Evolutionary conservation across 2,888 invertebrate genomes (phyloP).

Genomic region (Phortica magna): DNA sequence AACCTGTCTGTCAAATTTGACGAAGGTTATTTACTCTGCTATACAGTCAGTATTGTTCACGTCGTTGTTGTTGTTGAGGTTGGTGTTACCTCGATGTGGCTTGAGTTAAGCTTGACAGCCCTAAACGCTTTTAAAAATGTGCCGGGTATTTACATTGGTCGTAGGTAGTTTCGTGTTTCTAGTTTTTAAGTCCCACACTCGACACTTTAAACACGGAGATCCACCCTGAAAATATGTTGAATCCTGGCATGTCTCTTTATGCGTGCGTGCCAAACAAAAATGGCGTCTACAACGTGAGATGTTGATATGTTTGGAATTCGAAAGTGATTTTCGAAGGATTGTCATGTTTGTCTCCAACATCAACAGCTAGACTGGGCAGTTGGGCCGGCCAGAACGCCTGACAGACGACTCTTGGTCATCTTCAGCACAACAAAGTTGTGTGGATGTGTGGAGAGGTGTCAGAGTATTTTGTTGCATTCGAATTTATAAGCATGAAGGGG

Average conservation of each 20-base stretch:
- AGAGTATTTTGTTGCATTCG: constrained; percentile 13
- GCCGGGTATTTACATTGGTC: constrained; percentile 23
- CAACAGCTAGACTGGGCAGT: background rate
- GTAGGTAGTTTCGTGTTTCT: constrained; percentile 63
- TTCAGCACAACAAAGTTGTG: constrained; percentile 8
- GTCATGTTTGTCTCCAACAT: constrained; percentile 20
- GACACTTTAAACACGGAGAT: constrained; percentile 67
- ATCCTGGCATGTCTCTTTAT: constrained; percentile 26
- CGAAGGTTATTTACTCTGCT: constrained; percentile 67
- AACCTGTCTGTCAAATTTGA: constrained; percentile 77
- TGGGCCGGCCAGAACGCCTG: no score
- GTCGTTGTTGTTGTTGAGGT: constrained; percentile 38
- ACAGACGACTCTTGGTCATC: no score
- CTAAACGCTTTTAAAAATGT: constrained; percentile 60
- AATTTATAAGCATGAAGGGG: background rate
- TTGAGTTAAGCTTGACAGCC: constrained; percentile 55
- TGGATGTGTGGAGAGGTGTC: constrained; percentile 9
- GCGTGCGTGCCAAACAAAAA: constrained; percentile 37
- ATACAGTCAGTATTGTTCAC: constrained; percentile 29
- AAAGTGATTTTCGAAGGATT: constrained; percentile 57
- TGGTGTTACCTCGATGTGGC: constrained; percentile 22
- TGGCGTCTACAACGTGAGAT: constrained; percentile 44
- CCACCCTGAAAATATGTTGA: constrained; percentile 47
- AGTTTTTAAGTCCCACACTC: constrained; percentile 62
- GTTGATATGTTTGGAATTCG: constrained; percentile 53